Evolutionary conservation across 2,113 vertebrate species (phyloP), one percentile per base, ranked within the genome.

Genomic region (Climacteris rufus): DNA sequence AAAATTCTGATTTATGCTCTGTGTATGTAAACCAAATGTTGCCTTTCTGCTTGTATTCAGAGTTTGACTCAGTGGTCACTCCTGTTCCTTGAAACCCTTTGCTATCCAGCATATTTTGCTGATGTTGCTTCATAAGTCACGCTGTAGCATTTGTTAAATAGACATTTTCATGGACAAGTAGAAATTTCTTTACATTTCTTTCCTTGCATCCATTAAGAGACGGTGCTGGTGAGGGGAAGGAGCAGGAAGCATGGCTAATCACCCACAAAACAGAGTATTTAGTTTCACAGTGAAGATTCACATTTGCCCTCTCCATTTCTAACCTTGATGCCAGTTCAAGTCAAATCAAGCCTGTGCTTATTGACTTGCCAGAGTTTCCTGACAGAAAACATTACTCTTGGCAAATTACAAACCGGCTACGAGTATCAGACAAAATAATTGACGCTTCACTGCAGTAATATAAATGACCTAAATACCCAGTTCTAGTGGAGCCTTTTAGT

Each of bases 401-500:
- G 92, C 92, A 93, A 89, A 94, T 79, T 81, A 78, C 63, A 64
- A 27, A 63, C 39, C 0, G 44, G 66, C 50, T 42, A 31, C 39
- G 61, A 87, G 83, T 96, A 94, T 91, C 91, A 95, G 94, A 95
- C 35, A 0, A 92, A 91, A 97, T 95, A 91, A 90, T 45, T 91
- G 92, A 92, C 17, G 92, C 94, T 95, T 96, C 95, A 95, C 89
- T 96, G 93, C 93, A 45, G 84, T 95, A 83, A 95, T 87, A 72
- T 10, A 96, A 95, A 80, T 97, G 93, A 96, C 90, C 95, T 92
- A 95, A 97, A 95, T 96, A 97, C 90, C 90, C 93, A 95, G 74
- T 88, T 96, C 80, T 87, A 47, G 64, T 81, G 81, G 69, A 95
- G 79, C 63, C 83, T 92, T 83, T 72, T 68, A 45, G 49, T 74